phyloP scores from a whole-genome alignment of 2,888 invertebrate genomes.

The Eupithecia inturbata region DNA sequence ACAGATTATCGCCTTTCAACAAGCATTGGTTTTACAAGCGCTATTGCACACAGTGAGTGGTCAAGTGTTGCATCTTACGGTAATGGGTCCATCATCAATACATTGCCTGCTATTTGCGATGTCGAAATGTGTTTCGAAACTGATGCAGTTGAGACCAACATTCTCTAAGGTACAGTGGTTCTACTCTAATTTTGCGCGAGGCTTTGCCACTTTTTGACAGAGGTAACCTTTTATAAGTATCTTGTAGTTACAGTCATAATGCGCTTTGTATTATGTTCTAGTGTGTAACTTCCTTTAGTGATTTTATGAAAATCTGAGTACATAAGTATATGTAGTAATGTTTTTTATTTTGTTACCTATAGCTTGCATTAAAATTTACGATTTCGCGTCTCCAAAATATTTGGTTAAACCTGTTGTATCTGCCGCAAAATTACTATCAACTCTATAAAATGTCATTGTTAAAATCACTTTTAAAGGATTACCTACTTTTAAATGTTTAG shows the following conservation, averaged over 20 bases:
- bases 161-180: constrained; percentile 5
- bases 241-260: no score
- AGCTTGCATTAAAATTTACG: not conserved
- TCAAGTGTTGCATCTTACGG: constrained; percentile 21
- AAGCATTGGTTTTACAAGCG: constrained; percentile 13
- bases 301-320: not conserved
- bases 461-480: not conserved
- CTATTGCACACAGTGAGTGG: constrained; percentile 27
- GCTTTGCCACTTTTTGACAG: not conserved
- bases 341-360: not conserved
- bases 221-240: no score
- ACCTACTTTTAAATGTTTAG: no score
- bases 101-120: constrained; percentile 20
- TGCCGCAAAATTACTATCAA: not conserved
- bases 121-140: constrained; percentile 26
- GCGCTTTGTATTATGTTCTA: not conserved
- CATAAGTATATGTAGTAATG: not conserved
- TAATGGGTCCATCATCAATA: constrained; percentile 30
- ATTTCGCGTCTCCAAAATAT: not conserved
- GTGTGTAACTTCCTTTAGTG: not conserved
- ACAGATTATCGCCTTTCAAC: constrained; percentile 7
- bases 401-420: not conserved
- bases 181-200: not conserved
- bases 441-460: not conserved
- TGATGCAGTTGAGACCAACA: constrained; percentile 20